Conservation (phyloP, 2,113 vertebrate species). For the Laticauda colubrina region DNA sequence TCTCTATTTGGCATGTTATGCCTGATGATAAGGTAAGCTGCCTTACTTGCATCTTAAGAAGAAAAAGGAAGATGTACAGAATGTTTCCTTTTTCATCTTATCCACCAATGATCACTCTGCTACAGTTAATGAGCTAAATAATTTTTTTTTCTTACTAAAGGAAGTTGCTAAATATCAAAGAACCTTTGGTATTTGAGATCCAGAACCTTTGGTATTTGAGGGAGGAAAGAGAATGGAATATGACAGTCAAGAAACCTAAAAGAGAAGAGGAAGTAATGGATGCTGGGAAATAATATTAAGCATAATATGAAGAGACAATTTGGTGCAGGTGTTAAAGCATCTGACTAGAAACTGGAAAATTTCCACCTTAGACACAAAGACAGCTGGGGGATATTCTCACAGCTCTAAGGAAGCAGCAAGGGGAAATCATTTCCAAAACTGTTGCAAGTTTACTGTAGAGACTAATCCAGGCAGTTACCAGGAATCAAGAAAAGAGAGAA, state of each 20-base stretch:
- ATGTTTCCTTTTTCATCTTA: neutral
- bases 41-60: conserved; percentile 17
- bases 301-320: neutral
- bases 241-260: conserved; percentile 5
- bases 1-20: conserved; percentile 96
- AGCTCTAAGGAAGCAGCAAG: neutral
- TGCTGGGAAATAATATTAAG: conserved; percentile 33
- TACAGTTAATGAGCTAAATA: neutral
- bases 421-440: neutral
- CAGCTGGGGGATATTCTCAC: neutral
- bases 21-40: conserved; percentile 89
- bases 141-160: neutral
- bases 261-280: conserved; percentile 27
- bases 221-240: conserved; percentile 38
- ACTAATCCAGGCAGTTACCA: neutral
- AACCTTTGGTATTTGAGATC: neutral
- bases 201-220: conserved; percentile 2
- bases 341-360: neutral
- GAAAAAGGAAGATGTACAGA: neutral
- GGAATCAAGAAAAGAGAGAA: neutral
- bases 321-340: neutral
- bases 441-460: neutral
- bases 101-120: neutral
- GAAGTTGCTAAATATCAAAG: conserved; percentile 3
- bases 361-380: neutral